Evolutionary conservation across 2,888 invertebrate genomes (phyloP).

Genomic region (Therioaphis trifolii): DNA sequence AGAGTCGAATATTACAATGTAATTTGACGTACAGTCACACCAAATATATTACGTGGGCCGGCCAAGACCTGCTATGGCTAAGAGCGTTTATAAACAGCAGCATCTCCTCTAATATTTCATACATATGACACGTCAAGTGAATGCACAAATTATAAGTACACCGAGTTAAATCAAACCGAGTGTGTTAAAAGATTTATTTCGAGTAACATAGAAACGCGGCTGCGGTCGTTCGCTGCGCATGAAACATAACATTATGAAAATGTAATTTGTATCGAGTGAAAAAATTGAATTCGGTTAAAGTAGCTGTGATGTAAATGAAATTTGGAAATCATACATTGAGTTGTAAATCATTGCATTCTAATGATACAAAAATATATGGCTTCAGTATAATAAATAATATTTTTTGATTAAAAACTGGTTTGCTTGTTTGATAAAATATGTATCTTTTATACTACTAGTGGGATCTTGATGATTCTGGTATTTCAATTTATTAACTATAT

Average conservation of each 20-base stretch:
- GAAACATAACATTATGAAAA: background rate
- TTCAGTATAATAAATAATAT: constrained; percentile 43
- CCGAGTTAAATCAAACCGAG: background rate
- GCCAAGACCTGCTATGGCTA: background rate
- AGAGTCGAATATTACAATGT: background rate
- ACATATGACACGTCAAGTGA: background rate
- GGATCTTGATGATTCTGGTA: background rate
- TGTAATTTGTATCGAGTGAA: background rate
- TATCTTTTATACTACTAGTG: constrained; percentile 2
- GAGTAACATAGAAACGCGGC: background rate
- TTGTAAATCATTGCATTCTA: constrained; percentile 26
- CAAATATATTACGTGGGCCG: background rate
- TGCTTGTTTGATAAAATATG: constrained; percentile 32
- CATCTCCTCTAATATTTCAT: background rate
- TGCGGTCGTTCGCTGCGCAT: background rate
- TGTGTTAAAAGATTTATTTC: background rate
- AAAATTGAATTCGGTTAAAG: background rate
- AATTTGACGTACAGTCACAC: background rate
- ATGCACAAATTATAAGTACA: background rate
- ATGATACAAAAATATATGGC: constrained; percentile 19
- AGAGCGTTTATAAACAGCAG: constrained; percentile 7
- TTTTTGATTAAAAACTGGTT: constrained; percentile 55
- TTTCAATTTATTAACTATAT: constrained; percentile 45
- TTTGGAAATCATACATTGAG: constrained; percentile 10
- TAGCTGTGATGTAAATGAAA: background rate